phyloP scores from a whole-genome alignment of 2,888 invertebrate species.

The Amiota communis region DNA sequence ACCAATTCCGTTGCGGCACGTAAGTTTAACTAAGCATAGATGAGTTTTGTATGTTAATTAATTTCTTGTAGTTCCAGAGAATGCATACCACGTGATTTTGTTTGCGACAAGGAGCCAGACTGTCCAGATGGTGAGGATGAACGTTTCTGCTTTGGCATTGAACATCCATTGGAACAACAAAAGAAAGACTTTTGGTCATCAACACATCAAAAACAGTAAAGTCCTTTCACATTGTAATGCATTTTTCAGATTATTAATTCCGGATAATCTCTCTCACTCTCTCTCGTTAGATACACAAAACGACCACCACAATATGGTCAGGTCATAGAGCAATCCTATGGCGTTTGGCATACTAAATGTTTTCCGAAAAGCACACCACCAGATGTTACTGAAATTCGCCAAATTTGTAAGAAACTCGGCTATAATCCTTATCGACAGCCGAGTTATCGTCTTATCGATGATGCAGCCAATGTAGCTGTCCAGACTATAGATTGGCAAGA shows the following conservation, averaged over 20 bases:
- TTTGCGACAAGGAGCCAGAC: slow-evolving; percentile 84
- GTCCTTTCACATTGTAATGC: not conserved
- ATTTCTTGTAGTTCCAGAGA: slow-evolving; percentile 68
- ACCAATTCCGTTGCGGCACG: slow-evolving; percentile 75
- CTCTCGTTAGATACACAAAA: slow-evolving; percentile 6
- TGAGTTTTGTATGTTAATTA: not conserved
- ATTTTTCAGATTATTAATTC: not conserved
- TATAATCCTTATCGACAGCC: slow-evolving; percentile 74
- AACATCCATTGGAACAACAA: slow-evolving; percentile 60
- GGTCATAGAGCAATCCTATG: slow-evolving; percentile 79
- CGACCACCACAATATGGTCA: slow-evolving; percentile 76
- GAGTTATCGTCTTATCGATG: slow-evolving; percentile 69
- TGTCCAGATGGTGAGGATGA: slow-evolving; percentile 86
- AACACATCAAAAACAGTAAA: slow-evolving; percentile 30
- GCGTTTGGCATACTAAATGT: slow-evolving; percentile 83
- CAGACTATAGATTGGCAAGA: slow-evolving; percentile 59
- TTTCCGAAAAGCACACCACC: slow-evolving; percentile 76
- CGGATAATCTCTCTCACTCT: not conserved
- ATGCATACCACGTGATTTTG: slow-evolving; percentile 82
- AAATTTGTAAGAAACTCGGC: slow-evolving; percentile 78
- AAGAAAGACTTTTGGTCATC: slow-evolving; percentile 39
- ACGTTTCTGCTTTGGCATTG: slow-evolving; percentile 76
- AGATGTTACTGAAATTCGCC: slow-evolving; percentile 73
- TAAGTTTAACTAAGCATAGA: slow-evolving; percentile 61
- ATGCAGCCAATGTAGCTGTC: slow-evolving; percentile 58